phyloP scores from a whole-genome alignment of 2,797 vertebrate genomes.

The Neostethus bicornis region DNA sequence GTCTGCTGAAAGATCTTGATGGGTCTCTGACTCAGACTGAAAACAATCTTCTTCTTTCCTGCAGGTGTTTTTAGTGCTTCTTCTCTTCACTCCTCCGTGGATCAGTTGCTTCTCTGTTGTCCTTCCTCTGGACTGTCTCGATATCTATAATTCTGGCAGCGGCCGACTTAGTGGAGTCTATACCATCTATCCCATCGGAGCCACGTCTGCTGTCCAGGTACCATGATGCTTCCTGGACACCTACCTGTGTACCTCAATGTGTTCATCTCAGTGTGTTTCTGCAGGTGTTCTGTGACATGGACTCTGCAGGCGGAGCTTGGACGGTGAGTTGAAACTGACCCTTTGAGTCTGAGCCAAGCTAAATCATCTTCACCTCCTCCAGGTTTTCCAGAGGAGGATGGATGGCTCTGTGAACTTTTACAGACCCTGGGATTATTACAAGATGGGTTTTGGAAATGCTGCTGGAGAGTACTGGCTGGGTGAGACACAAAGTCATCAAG shows the following conservation, averaged over 20 bases:
- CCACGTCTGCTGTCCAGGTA: conserved; percentile 1
- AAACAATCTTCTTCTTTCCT: too few relatives aligned
- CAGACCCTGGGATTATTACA: conserved; percentile 3
- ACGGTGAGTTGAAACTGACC: conserved; percentile 8
- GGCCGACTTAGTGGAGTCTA: not conserved
- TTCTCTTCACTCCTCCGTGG: too few relatives aligned
- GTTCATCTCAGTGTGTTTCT: not conserved
- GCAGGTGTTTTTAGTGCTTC: too few relatives aligned
- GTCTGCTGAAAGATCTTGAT: too few relatives aligned
- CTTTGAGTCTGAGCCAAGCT: too few relatives aligned
- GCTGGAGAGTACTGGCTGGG: conserved; percentile 45
- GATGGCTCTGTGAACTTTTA: conserved; percentile 28
- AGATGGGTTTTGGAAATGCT: conserved; percentile 11
- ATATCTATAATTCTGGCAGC: rapidly evolving
- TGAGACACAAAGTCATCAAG: conserved; percentile 11
- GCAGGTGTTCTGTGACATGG: conserved; percentile 25
- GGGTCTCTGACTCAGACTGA: too few relatives aligned
- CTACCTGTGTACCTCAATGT: not conserved
- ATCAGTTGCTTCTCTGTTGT: too few relatives aligned
- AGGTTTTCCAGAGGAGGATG: conserved; percentile 31
- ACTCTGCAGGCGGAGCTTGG: conserved; percentile 7
- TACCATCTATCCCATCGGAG: not conserved
- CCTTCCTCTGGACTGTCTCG: too few relatives aligned
- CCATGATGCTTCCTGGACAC: not conserved
- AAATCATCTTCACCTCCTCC: too few relatives aligned